A percentile compares a stretch with the other conserved stretches of the same genome.
Conservation (phyloP, 2,797 vertebrate species). For the Odontamblyopus lacepedii region DNA sequence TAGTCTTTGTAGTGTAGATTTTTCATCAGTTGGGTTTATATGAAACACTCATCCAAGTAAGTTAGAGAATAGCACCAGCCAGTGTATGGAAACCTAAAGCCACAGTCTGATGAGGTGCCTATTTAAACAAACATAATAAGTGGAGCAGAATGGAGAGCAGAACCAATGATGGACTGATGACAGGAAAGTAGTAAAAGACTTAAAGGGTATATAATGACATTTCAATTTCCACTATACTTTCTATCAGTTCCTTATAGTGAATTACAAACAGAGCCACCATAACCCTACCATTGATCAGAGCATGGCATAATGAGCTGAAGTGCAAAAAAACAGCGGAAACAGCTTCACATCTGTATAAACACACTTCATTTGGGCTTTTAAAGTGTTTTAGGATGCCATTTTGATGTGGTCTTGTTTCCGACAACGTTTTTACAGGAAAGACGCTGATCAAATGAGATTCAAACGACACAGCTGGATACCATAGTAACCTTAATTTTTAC, state of each 20-base stretch:
- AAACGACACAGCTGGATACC: conserved; percentile 5
- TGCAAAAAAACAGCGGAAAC: not conserved
- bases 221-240: not conserved
- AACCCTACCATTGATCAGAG: not conserved
- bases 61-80: conserved; percentile 1
- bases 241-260: not conserved
- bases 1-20: not conserved
- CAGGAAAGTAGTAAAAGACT: conserved; percentile 8
- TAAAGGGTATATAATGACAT: not conserved
- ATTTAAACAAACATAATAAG: conserved; percentile 19
- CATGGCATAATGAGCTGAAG: not conserved
- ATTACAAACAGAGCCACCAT: not conserved
- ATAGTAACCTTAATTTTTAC: not conserved
- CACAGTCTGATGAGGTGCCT: conserved; percentile 13
- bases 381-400: conserved; percentile 11
- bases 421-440: conserved; percentile 1
- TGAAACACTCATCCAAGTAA: not conserved
- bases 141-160: conserved; percentile 15
- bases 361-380: not conserved
- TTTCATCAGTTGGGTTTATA: not conserved
- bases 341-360: conserved; percentile 6
- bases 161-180: conserved; percentile 24
- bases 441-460: conserved; percentile 16
- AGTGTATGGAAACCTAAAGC: conserved; percentile 14
- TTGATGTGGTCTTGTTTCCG: conserved; percentile 17